A percentile compares a stretch with the other conserved stretches of the same genome.
phyloP scores from a whole-genome alignment of 2,888 invertebrate species.

The Phalera bucephala region DNA sequence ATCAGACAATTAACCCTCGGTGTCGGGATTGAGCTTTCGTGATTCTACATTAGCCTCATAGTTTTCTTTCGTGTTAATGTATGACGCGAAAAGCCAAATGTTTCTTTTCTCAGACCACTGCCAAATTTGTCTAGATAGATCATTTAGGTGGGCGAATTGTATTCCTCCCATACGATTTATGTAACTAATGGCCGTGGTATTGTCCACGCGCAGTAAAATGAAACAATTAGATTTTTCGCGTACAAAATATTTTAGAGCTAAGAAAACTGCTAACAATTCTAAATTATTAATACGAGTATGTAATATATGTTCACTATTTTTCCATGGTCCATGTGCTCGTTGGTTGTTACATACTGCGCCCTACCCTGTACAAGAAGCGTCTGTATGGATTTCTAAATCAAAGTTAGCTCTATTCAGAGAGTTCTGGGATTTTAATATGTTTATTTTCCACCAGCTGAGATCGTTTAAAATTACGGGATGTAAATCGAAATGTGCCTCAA shows the following conservation, averaged over 20 bases:
- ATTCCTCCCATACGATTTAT: no score
- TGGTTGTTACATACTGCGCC: conserved; percentile 6
- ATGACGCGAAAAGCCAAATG: no score
- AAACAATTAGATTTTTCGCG: background rate
- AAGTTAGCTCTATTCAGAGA: background rate
- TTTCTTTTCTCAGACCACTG: conserved; percentile 13
- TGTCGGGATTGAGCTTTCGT: background rate
- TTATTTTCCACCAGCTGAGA: conserved; percentile 11
- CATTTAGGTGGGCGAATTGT: conserved; percentile 13
- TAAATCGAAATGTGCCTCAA: conserved; percentile 5
- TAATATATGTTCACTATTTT: conserved; percentile 1
- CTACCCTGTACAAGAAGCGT: conserved; percentile 11
- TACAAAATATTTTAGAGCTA: no score
- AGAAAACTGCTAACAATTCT: conserved; percentile 7
- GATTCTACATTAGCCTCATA: background rate
- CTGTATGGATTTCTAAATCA: conserved; percentile 9
- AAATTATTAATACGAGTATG: conserved; percentile 11
- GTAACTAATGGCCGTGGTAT: no score
- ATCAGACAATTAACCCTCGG: background rate
- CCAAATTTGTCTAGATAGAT: conserved; percentile 10
- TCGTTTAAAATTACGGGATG: conserved; percentile 4
- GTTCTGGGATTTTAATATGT: conserved; percentile 3
- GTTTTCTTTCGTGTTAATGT: conserved; percentile 2
- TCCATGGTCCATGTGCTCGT: conserved; percentile 6
- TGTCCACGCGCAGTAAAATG: conserved; percentile 10